Conservation (phyloP, 2,113 vertebrate species). For the Siniperca chuatsi region DNA sequence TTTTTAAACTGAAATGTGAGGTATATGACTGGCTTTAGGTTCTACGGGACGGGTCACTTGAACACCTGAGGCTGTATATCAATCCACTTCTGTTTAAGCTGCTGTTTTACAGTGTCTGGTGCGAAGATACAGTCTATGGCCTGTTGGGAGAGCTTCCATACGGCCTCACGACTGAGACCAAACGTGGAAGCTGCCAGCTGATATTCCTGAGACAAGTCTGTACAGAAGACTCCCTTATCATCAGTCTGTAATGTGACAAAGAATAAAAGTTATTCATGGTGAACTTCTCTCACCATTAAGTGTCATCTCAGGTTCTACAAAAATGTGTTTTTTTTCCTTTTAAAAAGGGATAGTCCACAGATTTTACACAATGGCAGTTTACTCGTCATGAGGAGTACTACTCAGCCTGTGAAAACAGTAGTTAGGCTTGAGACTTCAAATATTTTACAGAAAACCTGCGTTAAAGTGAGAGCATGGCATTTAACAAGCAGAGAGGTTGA, state of each 20-base stretch:
- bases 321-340: background rate
- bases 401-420: background rate
- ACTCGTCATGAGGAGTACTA: too few relatives aligned
- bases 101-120: slow-evolving; percentile 84
- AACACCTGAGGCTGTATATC: slow-evolving; percentile 80
- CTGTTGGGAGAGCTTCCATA: slow-evolving; percentile 92
- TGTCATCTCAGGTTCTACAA: background rate
- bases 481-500: too few relatives aligned
- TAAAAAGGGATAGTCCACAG: background rate
- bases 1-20: slow-evolving; percentile 47
- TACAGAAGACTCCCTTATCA: slow-evolving; percentile 96
- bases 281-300: background rate
- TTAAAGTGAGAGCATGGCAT: too few relatives aligned
- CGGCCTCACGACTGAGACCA: slow-evolving; percentile 84
- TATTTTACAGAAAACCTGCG: too few relatives aligned
- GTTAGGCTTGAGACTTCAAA: background rate
- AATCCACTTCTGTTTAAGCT: slow-evolving; percentile 89
- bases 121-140: slow-evolving; percentile 92
- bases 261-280: slow-evolving; percentile 10
- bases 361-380: background rate
- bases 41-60: slow-evolving; percentile 42
- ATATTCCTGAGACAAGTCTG: slow-evolving; percentile 94
- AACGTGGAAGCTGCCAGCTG: slow-evolving; percentile 92
- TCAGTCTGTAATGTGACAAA: slow-evolving; percentile 88
- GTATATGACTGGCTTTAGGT: slow-evolving; percentile 39